Evolutionary conservation across 2,797 vertebrate genomes (phyloP), one percentile per base, ranked within the genome.

Genomic region (Girardinus metallicus): DNA sequence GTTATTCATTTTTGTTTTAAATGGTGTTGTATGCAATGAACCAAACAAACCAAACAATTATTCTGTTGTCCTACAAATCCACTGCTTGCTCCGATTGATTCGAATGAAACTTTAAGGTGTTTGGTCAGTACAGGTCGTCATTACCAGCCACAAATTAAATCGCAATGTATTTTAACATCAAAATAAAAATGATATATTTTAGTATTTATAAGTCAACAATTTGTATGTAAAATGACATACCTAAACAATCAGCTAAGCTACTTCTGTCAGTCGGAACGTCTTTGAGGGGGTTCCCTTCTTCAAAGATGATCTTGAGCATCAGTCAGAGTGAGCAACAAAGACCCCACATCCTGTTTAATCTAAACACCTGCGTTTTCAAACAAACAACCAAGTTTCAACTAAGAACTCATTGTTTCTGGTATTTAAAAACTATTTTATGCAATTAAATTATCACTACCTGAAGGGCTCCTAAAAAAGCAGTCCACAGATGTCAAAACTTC

Each of bases 321-420:
- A 72, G 26, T 72, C 68, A 72, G 26, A 29, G 68, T 46, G 68
- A 72, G n/a, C 68, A 72, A 72, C 68, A 72, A 29, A 72, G 68
- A 72, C 68, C 68, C 68, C 68, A 72, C 68, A 72, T 72, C 68
- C 68, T 72, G 43, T 72, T 72, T 72, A 72, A 72, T 72, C 26
- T 31, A 72, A 72, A 72, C 68, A 72, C 68, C 43, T 72, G 68
- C 68, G n/a, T 72, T 72, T 72, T 72, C 68, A 72, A 72, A 72
- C 43, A 72, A 29, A 72, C 68, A 72, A 46, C 41, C 39, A 70
- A 13, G 39, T 72, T 72, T 72, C 43, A 72, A 44, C 26, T 16
- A 72, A 46, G 13, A 46, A 29, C 6, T 3, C 7, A 29, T 8
- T 16, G 26, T 44, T 72, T 70, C 43, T 43, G 6, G 11, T n/a